Percentiles rank a stretch among this genome's conserved stretches.
Conservation (phyloP, 1,140 invertebrate genomes). For the Paraescarpia echinospica region DNA sequence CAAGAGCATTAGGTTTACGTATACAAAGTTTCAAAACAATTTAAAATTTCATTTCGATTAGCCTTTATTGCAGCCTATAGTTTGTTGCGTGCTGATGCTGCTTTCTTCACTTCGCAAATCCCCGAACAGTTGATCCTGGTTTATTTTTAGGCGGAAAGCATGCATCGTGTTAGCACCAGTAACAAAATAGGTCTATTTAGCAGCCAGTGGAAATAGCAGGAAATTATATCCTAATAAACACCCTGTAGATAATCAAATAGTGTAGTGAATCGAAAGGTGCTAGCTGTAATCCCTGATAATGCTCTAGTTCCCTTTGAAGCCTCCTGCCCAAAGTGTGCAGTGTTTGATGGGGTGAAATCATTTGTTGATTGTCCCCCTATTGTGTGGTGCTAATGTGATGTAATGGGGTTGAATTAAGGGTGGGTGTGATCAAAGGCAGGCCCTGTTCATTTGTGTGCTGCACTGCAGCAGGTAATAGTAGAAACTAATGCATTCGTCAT, state of each 20-base stretch:
- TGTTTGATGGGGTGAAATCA: not conserved
- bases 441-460: not conserved
- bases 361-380: not conserved
- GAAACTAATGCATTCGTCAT: not conserved
- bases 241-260: not conserved
- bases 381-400: not conserved
- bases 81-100: not conserved
- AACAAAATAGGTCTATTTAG: not conserved
- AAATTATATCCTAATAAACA: not conserved
- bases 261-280: not conserved
- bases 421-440: not conserved
- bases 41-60: too few relatives aligned
- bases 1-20: too few relatives aligned
- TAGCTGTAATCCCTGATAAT: not conserved
- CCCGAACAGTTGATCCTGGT: not conserved
- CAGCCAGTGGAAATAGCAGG: not conserved
- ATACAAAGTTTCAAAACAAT: too few relatives aligned
- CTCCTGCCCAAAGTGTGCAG: not conserved
- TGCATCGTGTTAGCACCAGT: not conserved
- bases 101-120: not conserved
- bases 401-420: not conserved
- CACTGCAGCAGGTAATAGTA: not conserved
- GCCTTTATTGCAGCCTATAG: too few relatives aligned
- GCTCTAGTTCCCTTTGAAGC: not conserved
- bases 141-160: not conserved